Base-by-base conservation (phyloP, 2,113 vertebrate species). In the Perccottus glenii region DNA sequence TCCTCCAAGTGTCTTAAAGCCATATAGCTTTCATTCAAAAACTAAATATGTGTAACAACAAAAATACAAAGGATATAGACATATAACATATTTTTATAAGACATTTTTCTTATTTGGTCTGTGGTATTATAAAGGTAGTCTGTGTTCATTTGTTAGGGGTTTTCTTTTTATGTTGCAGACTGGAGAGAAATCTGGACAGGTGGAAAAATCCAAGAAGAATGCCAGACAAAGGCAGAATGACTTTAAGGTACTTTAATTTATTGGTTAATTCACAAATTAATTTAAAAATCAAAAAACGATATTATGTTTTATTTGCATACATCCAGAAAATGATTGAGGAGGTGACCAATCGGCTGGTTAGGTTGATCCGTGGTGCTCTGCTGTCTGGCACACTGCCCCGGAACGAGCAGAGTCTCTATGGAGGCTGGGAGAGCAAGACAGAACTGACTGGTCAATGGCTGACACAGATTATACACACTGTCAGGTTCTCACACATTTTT, bases 271-370 rank as follows among this genome's bases (percentile, higher is more conserved):
- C 7, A 1, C 51, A 42, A 15, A 16, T 36, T 38, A 6, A 36
- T 14, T 33, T 4, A 32, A 53, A 12, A n/a, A n/a, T 35, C 11
- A 6, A 36, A 36, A 40, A 40, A 40, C 2, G 2, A 40, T 32
- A n/a, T n/a, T 15, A 48, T n/a, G n/a, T 48, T 15, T 5, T 66
- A 9, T 58, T 4, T 16, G 5, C 60, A 56, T 75, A 14, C 56
- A 79, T 44, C 32, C 67, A 99, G 98, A 95, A 94, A 90, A 99
- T 99, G 97, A 97, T 97, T 35, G 96, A 98, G 75, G 96, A 99
- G 65, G 79, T 98, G 67, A 97, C 94, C 87, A 89, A 93, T 10
- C 94, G 92, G 10, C 90, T 98, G 33, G 96, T 96, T 73, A 95
- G 94, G 90, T 90, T 98, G 5, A 85, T 96, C 38, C 94, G 96